These are phyloP conservation scores for Oryzias dopingdopingensis DNA, from an alignment of 2,797 vertebrate genomes.

Conservation along the genomic window DNA sequence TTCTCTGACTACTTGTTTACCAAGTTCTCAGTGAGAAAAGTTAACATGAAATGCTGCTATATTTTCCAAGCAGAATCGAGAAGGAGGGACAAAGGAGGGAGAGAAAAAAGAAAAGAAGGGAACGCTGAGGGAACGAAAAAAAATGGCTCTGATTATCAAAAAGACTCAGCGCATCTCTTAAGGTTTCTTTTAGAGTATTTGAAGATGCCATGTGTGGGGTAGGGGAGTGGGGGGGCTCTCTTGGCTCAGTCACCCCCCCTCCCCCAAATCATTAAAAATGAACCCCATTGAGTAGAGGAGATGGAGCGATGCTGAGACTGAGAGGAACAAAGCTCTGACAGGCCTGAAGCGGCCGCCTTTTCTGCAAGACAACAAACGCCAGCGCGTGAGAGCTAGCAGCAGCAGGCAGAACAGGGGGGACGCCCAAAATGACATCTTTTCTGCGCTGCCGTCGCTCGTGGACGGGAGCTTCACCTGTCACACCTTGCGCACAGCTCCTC, in stretches of 20 bases:
- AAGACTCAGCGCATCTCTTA: slow-evolving; percentile 72
- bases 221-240: slow-evolving; percentile 39
- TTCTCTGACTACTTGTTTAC: slow-evolving; percentile 70
- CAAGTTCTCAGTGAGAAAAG: slow-evolving; percentile 74
- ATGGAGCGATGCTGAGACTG: slow-evolving; percentile 55
- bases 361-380: slow-evolving; percentile 66
- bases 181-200: slow-evolving; percentile 75
- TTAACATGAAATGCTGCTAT: slow-evolving; percentile 70
- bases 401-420: slow-evolving; percentile 49
- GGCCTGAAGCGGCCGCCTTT: slow-evolving; percentile 65
- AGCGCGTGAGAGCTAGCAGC: slow-evolving; percentile 55
- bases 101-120: slow-evolving; percentile 45
- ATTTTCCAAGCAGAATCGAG: slow-evolving; percentile 67
- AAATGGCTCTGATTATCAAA: slow-evolving; percentile 77
- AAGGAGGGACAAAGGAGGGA: slow-evolving; percentile 10
- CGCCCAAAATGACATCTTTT: slow-evolving; percentile 41
- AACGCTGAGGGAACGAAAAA: slow-evolving; percentile 65
- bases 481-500: slow-evolving; percentile 82
- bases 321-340: slow-evolving; percentile 65
- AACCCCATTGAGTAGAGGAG: slow-evolving; percentile 72
- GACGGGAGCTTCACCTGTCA: slow-evolving; percentile 74
- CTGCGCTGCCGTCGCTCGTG: slow-evolving; percentile 18
- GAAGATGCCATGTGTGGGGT: slow-evolving; percentile 59
- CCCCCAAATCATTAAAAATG: slow-evolving; percentile 72
- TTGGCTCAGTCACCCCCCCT: slow-evolving; percentile 62